Percentiles rank a stretch among this genome's conserved stretches.
Evolutionary conservation across 2,113 vertebrate genomes (phyloP).

Genomic region (Myxocyprinus asiaticus): DNA sequence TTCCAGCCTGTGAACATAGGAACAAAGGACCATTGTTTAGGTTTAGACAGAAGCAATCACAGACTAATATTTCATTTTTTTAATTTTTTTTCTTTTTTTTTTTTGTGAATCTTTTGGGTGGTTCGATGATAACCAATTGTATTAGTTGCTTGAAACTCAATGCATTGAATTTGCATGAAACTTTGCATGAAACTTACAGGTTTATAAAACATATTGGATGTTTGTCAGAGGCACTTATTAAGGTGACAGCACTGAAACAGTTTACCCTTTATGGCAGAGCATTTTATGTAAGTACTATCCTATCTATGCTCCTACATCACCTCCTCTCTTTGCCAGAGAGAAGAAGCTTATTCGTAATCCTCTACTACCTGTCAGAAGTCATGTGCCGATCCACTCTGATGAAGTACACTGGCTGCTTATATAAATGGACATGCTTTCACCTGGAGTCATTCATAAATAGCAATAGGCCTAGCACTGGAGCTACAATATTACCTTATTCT

Average conservation of each 20-base stretch:
- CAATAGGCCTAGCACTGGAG: background rate
- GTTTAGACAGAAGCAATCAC: too few relatives aligned
- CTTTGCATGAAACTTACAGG: background rate
- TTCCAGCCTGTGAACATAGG: slow-evolving; percentile 81
- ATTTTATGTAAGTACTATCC: slow-evolving; percentile 35
- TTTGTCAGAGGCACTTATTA: too few relatives aligned
- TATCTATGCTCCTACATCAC: slow-evolving; percentile 47
- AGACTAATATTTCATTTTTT: too few relatives aligned
- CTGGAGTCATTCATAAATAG: background rate
- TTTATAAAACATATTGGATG: background rate
- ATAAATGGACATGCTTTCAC: slow-evolving; percentile 48
- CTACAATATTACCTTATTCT: background rate
- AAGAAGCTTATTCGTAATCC: slow-evolving; percentile 70
- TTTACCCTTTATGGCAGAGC: background rate
- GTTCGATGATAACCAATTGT: too few relatives aligned
- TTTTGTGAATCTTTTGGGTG: too few relatives aligned
- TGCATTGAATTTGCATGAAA: background rate
- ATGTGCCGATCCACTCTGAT: slow-evolving; percentile 61
- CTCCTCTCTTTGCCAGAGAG: slow-evolving; percentile 49
- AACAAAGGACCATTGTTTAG: background rate
- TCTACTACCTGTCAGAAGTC: slow-evolving; percentile 70
- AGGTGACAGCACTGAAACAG: too few relatives aligned
- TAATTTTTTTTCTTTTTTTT: too few relatives aligned
- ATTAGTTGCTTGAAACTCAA: too few relatives aligned
- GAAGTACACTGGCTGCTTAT: slow-evolving; percentile 51